Evolutionary conservation across 2,888 invertebrate species (phyloP), one percentile per base, ranked within the genome.

Genomic region (Acronicta leporina): DNA sequence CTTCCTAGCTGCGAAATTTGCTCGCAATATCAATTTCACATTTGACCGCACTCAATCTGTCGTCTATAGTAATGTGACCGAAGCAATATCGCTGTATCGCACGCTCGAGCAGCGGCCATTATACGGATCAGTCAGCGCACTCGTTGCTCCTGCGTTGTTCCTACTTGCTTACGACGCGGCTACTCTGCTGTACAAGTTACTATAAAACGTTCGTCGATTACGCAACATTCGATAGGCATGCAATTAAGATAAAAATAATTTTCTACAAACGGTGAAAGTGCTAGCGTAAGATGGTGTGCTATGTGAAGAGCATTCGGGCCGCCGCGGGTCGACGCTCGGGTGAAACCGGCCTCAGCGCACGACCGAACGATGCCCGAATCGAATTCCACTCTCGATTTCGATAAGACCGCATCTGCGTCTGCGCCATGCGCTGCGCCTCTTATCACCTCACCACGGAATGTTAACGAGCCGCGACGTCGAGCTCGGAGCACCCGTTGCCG

Each of bases 371-470:
- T 66, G 59, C 52, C 72, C 75, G 67, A 79, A 77, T 74, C 68
- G 68, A 79, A 76, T 67, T 74, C 69, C 87, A 88, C 91, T 91
- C 89, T 90, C 90, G 86, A 68, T 90, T 88, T 90, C 89, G 81
- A 83, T 75, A 68, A 77, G 65, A 63, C 60, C 47, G 67, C 55
- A 61, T 68, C 63, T 57, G 68, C 65, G 63, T n/a, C n/a, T n/a
- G n/a, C n/a, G n/a, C n/a, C n/a, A n/a, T n/a, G n/a, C n/a, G n/a
- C n/a, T n/a, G n/a, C 59, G 42, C 52, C 63, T 49, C 51, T 54
- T 42, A 45, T 14, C 35, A 9, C 15, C 51, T 14, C 35, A 9
- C 15, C 52, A 63, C 69, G 77, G 82, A 82, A 84, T 84, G 76
- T 72, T 75, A 76, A 81, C 73, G 62, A 69, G 68, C 49, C 40